Percentiles rank a stretch among this genome's conserved stretches.
phyloP scores from a whole-genome alignment of 2,113 vertebrate species.

The Paraplagusia blochii region DNA sequence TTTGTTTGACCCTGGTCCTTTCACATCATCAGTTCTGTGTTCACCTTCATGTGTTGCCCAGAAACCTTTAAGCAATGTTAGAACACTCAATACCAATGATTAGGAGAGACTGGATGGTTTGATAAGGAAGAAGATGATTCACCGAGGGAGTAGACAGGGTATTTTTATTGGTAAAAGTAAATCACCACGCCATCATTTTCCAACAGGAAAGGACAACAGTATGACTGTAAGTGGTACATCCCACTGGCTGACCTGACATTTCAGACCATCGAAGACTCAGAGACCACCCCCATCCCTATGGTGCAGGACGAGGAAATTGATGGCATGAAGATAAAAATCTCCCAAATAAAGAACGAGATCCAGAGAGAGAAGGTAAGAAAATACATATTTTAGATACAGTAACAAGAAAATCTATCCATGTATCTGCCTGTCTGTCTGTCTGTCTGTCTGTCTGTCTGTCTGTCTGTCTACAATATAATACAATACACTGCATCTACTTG shows the following conservation, averaged over 20 bases:
- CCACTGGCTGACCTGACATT: constrained; percentile 90
- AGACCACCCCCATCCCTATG: constrained; percentile 83
- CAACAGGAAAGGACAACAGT: constrained; percentile 89
- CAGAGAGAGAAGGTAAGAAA: constrained; percentile 87
- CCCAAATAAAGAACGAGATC: constrained; percentile 92
- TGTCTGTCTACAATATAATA: neutral
- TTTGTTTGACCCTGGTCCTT: too few relatives aligned
- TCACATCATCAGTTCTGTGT: too few relatives aligned
- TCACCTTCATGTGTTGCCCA: too few relatives aligned
- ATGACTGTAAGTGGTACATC: constrained; percentile 97
- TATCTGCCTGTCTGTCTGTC: neutral
- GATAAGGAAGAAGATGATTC: neutral
- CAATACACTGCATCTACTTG: too few relatives aligned
- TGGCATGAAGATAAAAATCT: constrained; percentile 92
- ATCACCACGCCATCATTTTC: neutral
- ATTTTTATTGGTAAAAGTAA: neutral
- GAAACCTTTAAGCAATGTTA: too few relatives aligned
- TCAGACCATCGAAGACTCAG: constrained; percentile 88
- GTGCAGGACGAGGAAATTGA: constrained; percentile 93
- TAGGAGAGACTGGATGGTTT: too few relatives aligned
- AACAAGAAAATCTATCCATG: too few relatives aligned
- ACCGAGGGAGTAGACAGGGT: neutral
- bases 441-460: neutral
- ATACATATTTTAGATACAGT: neutral
- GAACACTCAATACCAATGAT: too few relatives aligned